phyloP scores from a whole-genome alignment of 2,888 invertebrate species.

The Rhagophthalmus giganteus region DNA sequence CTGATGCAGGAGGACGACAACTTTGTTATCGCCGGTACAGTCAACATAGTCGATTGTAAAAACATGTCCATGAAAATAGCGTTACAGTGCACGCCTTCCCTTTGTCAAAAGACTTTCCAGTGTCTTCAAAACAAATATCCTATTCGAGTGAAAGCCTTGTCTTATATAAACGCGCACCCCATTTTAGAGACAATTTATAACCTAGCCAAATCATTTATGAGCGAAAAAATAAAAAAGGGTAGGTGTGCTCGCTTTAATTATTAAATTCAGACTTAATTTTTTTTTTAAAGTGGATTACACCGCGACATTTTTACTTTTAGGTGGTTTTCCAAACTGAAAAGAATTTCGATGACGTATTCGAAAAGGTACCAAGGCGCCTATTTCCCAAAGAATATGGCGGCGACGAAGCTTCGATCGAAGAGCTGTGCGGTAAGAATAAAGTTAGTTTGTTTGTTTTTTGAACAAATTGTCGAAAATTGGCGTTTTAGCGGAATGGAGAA shows the following conservation, averaged over 20 bases:
- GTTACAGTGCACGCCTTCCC: slow-evolving; percentile 56
- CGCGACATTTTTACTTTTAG: no score
- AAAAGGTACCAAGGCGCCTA: not conserved
- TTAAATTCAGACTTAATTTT: no score
- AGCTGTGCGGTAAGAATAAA: not conserved
- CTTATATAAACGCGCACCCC: slow-evolving; percentile 38
- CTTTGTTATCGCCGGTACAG: slow-evolving; percentile 57
- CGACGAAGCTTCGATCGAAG: not conserved
- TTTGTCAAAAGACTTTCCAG: slow-evolving; percentile 57
- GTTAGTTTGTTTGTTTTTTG: no score
- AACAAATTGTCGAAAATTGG: no score
- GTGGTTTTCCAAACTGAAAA: not conserved
- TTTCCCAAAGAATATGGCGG: not conserved
- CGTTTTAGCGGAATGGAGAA: no score
- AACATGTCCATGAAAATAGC: slow-evolving; percentile 35
- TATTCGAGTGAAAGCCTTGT: slow-evolving; percentile 59
- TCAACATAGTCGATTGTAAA: slow-evolving; percentile 52
- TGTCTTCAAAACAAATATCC: slow-evolving; percentile 58
- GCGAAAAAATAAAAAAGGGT: not conserved
- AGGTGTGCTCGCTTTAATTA: no score
- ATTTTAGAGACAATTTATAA: slow-evolving; percentile 4
- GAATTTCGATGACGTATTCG: not conserved
- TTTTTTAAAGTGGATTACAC: no score
- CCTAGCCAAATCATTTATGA: slow-evolving; percentile 4
- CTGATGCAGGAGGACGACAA: slow-evolving; percentile 63